Conservation (phyloP, 2,888 invertebrate species). For the Alcis repandata region DNA sequence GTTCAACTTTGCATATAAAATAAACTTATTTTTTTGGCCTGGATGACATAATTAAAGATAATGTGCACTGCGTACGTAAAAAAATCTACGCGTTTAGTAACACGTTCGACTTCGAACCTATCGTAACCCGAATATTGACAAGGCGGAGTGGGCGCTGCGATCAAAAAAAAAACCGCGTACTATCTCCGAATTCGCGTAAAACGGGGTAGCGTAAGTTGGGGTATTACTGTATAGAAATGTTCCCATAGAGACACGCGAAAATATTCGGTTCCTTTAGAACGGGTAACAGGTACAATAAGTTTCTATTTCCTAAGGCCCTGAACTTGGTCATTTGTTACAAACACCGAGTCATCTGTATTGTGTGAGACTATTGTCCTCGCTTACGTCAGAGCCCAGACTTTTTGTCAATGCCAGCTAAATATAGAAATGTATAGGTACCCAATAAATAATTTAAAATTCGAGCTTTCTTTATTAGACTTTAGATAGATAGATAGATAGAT, state of each 20-base stretch:
- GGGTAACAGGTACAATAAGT: conserved; percentile 6
- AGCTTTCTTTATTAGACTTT: neutral
- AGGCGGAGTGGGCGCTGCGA: too few species aligned
- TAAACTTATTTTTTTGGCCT: too few species aligned
- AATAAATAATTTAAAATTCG: neutral
- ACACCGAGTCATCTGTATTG: conserved; percentile 25
- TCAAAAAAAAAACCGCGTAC: too few species aligned
- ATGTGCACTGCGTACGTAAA: too few species aligned
- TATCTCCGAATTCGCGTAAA: too few species aligned
- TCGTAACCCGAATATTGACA: too few species aligned
- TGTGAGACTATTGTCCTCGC: conserved; percentile 26
- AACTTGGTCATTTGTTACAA: conserved; percentile 26
- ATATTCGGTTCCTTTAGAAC: conserved; percentile 1
- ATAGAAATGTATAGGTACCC: conserved; percentile 23
- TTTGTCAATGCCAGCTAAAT: conserved; percentile 30
- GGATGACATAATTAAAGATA: too few species aligned
- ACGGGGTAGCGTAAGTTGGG: too few species aligned
- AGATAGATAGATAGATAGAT: too few species aligned
- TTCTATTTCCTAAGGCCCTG: conserved; percentile 9
- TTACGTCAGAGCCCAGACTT: conserved; percentile 21
- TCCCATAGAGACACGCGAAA: neutral
- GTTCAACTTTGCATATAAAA: too few species aligned
- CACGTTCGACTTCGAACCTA: too few species aligned
- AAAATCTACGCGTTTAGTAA: too few species aligned
- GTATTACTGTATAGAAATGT: neutral